Base-by-base conservation (phyloP, 2,797 vertebrate species). In the Vespertilio murinus region DNA sequence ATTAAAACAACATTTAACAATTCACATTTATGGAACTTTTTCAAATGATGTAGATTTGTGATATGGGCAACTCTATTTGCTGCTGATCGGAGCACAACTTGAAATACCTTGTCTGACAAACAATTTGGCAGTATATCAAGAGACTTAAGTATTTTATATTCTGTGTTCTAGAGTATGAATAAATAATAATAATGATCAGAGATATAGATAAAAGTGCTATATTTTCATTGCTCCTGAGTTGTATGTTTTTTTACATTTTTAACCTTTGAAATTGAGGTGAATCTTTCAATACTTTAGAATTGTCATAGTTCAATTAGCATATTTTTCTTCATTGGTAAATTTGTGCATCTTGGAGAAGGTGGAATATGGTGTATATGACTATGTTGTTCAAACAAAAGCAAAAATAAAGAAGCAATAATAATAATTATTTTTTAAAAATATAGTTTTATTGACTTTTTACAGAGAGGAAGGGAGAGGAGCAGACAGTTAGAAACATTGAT, bases 81-180 rank as follows among this genome's bases (percentile, higher is more conserved):
- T 87, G 42, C 45, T 54, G 64, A 83, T 88, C 0, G 14, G 8
- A 52, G n/a, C 45, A 69, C 67, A 65, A 56, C 30, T 94, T 91
- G 64, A 84, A 84, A 83, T 67, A 67, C 73, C 47, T 79, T 80
- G 69, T 74, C 88, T 88, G 56, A 47, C 84, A 67, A 84, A 78
- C 13, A 78, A 7, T 71, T 90, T 83, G n/a, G 54, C 56, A 69
- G 18, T 81, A 77, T 70, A 70, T 9, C 47, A 88, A 88, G 42
- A 59, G 47, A 79, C 9, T 73, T 73, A 73, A 82, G 10, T 69
- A 70, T 85, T 93, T 81, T 25, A 73, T 81, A 81, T 80, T 80
- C 33, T 91, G 42, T 77, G 23, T 47, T 59, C 40, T 23, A 74
- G 47, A 42, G 13, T 49, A 67, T 94, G 64, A 84, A 73, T 91